These are phyloP conservation scores for Hippocampus mohnikei DNA, from an alignment of 2,113 vertebrate genomes.

Conservation along the genomic window DNA sequence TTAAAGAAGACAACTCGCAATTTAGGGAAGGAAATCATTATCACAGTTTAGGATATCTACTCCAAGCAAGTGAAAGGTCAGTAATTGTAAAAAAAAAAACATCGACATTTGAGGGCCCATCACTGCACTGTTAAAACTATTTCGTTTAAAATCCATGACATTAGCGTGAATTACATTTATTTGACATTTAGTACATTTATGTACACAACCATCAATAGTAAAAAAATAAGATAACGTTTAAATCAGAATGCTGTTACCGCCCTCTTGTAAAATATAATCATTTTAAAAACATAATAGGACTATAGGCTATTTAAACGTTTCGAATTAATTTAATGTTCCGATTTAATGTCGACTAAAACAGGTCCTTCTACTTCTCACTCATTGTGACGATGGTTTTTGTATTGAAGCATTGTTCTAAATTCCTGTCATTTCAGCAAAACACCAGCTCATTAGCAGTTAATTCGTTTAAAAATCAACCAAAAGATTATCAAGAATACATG, in stretches of 20 bases:
- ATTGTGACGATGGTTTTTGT: slow-evolving; percentile 1
- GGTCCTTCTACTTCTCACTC: not conserved
- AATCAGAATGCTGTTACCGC: not conserved
- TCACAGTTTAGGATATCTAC: not conserved
- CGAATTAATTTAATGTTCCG: no score
- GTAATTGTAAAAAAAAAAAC: no score
- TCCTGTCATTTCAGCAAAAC: slow-evolving; percentile 34
- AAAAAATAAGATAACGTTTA: not conserved
- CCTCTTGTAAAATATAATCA: not conserved
- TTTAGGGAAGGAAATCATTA: not conserved
- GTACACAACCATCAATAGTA: not conserved
- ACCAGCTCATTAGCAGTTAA: slow-evolving; percentile 37
- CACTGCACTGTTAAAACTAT: slow-evolving; percentile 24
- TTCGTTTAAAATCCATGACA: not conserved
- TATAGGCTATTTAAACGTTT: not conserved
- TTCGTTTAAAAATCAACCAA: slow-evolving; percentile 20
- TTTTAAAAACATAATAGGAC: not conserved
- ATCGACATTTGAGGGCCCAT: slow-evolving; percentile 37
- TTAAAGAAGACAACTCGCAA: not conserved
- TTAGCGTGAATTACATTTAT: not conserved
- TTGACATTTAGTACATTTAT: not conserved
- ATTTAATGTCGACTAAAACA: not conserved
- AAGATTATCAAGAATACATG: slow-evolving; percentile 14
- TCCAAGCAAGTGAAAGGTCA: not conserved
- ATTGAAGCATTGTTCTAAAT: slow-evolving; percentile 41